These are phyloP conservation scores for Forficula auricularia DNA, from an alignment of 1,140 invertebrate species.

Conservation along the genomic window DNA sequence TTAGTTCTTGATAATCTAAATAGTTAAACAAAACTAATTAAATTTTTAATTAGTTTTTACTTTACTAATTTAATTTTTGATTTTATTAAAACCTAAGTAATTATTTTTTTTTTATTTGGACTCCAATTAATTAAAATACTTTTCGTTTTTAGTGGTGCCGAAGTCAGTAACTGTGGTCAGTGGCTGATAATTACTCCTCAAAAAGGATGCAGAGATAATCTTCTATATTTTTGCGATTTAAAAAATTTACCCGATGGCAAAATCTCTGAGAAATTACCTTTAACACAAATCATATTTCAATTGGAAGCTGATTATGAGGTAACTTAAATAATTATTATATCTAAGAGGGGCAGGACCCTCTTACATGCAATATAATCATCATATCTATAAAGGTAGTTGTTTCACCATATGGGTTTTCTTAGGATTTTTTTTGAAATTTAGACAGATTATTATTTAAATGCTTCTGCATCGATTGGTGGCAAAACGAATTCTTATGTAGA, in stretches of 20 bases:
- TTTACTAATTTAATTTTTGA: not conserved
- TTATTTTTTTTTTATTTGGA: too few relatives aligned
- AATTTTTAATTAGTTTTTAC: conserved; percentile 3
- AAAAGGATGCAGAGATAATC: conserved; percentile 75
- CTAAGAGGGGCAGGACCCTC: not conserved
- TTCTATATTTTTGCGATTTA: conserved; percentile 67
- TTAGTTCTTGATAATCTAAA: too few relatives aligned
- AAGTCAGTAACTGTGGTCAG: conserved; percentile 80
- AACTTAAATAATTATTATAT: conserved; percentile 17
- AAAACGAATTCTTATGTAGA: too few relatives aligned
- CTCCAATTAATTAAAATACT: too few relatives aligned
- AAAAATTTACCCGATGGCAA: conserved; percentile 31
- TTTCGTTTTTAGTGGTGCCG: conserved; percentile 39
- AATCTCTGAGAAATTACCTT: conserved; percentile 40
- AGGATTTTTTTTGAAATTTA: too few relatives aligned
- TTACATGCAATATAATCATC: too few relatives aligned
- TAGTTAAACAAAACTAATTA: conserved; percentile 1
- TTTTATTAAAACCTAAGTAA: not conserved
- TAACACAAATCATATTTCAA: conserved; percentile 65
- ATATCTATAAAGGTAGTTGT: too few relatives aligned
- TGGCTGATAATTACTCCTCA: conserved; percentile 64
- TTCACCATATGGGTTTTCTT: too few relatives aligned
- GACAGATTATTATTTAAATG: too few relatives aligned
- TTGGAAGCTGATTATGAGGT: conserved; percentile 92
- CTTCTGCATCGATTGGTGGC: too few relatives aligned